Conservation (phyloP, 2,797 vertebrate genomes). For the Scyliorhinus canicula region DNA sequence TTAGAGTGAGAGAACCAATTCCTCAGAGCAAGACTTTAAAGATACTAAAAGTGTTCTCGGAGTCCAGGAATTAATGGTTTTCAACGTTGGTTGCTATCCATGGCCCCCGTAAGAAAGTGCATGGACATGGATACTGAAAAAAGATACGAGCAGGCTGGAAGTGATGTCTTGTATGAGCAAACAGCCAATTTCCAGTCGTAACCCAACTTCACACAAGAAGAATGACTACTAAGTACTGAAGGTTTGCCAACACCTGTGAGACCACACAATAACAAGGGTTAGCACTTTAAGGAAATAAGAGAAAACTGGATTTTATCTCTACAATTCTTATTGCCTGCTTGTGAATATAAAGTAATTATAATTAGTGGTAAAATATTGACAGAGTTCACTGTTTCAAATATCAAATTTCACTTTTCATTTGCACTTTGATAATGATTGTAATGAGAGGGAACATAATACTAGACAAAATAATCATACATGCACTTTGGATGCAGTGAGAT, state of each 20-base stretch:
- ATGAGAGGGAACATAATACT: too few relatives aligned
- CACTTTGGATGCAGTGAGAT: not conserved
- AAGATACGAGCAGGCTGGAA: not conserved
- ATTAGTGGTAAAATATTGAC: not conserved
- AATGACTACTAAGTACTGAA: not conserved
- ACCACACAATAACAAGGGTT: not conserved
- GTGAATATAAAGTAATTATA: not conserved
- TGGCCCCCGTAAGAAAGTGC: not conserved
- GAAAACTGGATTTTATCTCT: conserved; percentile 34
- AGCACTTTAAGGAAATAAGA: not conserved
- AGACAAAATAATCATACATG: not conserved
- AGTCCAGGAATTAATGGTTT: not conserved
- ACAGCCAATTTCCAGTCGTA: not conserved
- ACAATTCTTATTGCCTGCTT: conserved; percentile 41
- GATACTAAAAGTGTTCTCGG: not conserved
- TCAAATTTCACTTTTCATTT: not conserved
- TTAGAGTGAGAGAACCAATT: not conserved
- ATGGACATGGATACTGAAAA: not conserved
- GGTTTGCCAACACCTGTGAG: not conserved
- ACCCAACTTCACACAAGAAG: not conserved
- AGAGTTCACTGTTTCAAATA: not conserved
- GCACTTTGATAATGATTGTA: not conserved
- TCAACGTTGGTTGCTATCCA: not conserved
- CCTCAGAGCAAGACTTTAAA: not conserved
- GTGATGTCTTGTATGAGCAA: not conserved